These are phyloP conservation scores for Dicyrtoma fusca DNA, from an alignment of 2,888 invertebrate species.

Conservation along the genomic window DNA sequence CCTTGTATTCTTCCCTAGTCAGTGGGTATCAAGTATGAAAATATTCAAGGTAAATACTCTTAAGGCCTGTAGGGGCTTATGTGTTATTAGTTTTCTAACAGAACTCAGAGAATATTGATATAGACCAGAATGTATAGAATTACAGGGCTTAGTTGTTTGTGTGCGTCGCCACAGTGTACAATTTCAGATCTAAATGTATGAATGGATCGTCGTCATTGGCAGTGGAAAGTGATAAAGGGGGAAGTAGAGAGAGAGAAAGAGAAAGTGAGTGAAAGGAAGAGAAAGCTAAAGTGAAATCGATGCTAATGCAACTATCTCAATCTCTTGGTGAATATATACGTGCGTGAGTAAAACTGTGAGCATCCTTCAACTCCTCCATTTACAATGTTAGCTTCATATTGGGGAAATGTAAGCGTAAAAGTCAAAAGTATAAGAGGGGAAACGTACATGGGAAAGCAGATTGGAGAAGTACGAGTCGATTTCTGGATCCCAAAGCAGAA, in stretches of 20 bases:
- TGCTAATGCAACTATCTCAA: constrained; percentile 25
- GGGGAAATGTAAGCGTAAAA: too few relatives aligned
- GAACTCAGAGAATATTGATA: too few relatives aligned
- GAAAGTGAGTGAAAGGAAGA: constrained; percentile 6
- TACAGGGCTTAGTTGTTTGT: neutral
- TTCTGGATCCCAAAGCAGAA: neutral
- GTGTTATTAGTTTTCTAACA: too few relatives aligned
- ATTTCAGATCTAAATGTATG: constrained; percentile 1
- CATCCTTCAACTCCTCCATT: neutral
- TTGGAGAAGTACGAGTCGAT: too few relatives aligned
- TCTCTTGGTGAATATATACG: neutral
- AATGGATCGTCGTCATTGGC: constrained; percentile 2
- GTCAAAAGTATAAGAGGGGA: neutral
- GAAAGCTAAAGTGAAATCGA: constrained; percentile 28
- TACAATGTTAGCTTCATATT: neutral
- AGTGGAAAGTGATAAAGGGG: constrained; percentile 23
- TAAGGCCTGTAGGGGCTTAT: too few relatives aligned
- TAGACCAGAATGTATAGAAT: too few relatives aligned
- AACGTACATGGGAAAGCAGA: neutral
- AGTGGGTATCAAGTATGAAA: too few relatives aligned
- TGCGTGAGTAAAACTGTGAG: neutral
- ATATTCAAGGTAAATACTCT: too few relatives aligned
- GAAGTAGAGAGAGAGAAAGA: constrained; percentile 2
- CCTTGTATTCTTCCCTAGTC: too few relatives aligned
- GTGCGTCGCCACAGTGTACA: neutral